Evolutionary conservation across 2,797 vertebrate genomes (phyloP).

Genomic region (Lates japonicus): DNA sequence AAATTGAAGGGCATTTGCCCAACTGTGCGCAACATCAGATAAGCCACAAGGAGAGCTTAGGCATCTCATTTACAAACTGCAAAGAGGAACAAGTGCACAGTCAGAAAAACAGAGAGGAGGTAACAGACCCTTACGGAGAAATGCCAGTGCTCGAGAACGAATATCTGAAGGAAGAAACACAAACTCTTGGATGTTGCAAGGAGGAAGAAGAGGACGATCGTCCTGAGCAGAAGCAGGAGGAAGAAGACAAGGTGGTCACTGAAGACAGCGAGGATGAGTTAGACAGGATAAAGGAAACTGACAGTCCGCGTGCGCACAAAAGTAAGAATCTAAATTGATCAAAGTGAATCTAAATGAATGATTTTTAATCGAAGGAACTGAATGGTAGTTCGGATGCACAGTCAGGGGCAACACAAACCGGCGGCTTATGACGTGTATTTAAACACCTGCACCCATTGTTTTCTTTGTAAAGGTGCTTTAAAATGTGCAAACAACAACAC

Average conservation of each 20-base stretch:
- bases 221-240: neutral
- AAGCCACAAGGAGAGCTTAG: neutral
- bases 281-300: neutral
- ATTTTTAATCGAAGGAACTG: neutral
- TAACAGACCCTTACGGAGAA: constrained; percentile 30
- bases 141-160: constrained; percentile 67
- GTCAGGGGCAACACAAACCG: neutral
- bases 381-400: neutral
- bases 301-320: neutral
- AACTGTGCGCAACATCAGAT: constrained; percentile 29
- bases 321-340: constrained; percentile 53
- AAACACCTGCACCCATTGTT: neutral
- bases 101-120: neutral
- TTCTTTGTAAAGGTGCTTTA: neutral
- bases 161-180: constrained; percentile 36
- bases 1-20: constrained; percentile 24
- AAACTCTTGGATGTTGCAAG: neutral
- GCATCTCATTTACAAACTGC: neutral
- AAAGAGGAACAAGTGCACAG: constrained; percentile 20
- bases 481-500: neutral
- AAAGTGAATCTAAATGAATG: neutral
- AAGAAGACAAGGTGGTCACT: neutral
- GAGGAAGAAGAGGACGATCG: constrained; percentile 22
- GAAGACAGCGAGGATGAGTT: neutral
- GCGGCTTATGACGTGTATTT: neutral